Evolutionary conservation across 2,888 invertebrate species (phyloP), one percentile per base, ranked within the genome.

Genomic region (Archips xylosteana): DNA sequence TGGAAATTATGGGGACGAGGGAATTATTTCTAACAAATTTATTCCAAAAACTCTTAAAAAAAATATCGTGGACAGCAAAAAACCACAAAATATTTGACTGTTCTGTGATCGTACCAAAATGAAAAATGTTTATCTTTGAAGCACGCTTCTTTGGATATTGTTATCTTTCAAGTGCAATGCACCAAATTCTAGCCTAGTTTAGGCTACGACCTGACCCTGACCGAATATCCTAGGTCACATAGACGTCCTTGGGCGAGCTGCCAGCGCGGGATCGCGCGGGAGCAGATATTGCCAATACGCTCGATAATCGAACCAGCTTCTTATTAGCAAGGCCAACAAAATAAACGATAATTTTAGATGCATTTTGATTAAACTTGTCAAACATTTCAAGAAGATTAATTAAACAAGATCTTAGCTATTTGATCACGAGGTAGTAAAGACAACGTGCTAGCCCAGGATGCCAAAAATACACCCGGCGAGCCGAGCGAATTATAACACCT

Each of bases 201-300:
- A 64, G 70, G 60, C 74, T 74, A 65, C 68, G 84, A 83, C 82
- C 83, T 84, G 86, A 84, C 94, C 91, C 84, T 92, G 92, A 91
- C 92, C 90, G 87, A 69, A 72, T 75, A 81, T 88, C 87, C 89
- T 90, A 91, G 92, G 89, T 81, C 85, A 83, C 86, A 89, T 91
- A 89, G 87, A 78, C 80, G 91, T 89, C 92, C 92, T 90, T 90
- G 93, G 92, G 92, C 91, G 78, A 54, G 49, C 74, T 87, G 92
- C 93, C 92, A 92, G 81, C 80, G 49, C 75, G 69, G 83, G 81
- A 80, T 80, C 79, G 76, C 75, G 77, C 86, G 87, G 89, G 87
- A 91, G 91, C 85, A 80, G 81, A 88, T 91, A 89, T 87, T 85
- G 82, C 83, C 85, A 86, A 89, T 89, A 82, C 80, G 82, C 81